phyloP scores from a whole-genome alignment of 2,113 vertebrate species.

The Aegotheles bennettii region DNA sequence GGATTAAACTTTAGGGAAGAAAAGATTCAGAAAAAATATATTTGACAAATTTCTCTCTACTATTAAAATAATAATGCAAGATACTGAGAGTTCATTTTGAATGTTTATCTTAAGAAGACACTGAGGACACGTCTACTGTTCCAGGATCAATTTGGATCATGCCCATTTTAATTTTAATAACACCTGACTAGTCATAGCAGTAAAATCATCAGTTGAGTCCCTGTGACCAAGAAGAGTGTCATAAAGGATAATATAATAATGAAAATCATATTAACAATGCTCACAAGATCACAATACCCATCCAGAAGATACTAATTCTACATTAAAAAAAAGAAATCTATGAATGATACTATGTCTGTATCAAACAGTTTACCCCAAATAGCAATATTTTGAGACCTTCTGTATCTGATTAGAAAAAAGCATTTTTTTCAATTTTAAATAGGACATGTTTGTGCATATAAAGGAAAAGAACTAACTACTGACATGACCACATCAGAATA shows the following conservation, averaged over 20 bases:
- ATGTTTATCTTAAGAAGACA: neutral
- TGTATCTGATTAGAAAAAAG: neutral
- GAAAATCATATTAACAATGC: neutral
- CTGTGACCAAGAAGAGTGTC: neutral
- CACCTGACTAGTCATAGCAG: neutral
- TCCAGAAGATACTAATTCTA: neutral
- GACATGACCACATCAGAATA: accelerated
- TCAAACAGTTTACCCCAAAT: neutral
- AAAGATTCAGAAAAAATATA: neutral
- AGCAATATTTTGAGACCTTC: neutral
- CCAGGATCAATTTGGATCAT: neutral
- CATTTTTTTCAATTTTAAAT: neutral
- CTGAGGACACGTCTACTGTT: neutral
- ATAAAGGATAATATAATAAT: neutral
- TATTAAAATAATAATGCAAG: neutral
- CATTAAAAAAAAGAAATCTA: neutral
- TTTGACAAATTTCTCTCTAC: neutral
- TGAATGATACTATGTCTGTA: neutral
- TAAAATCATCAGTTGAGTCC: neutral
- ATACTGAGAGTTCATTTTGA: neutral
- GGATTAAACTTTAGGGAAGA: neutral
- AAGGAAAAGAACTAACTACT: neutral
- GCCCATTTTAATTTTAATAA: neutral
- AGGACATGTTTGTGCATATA: neutral
- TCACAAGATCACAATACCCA: neutral